Conservation (phyloP, 2,113 vertebrate species). For the Poeciliopsis occidentalis region DNA sequence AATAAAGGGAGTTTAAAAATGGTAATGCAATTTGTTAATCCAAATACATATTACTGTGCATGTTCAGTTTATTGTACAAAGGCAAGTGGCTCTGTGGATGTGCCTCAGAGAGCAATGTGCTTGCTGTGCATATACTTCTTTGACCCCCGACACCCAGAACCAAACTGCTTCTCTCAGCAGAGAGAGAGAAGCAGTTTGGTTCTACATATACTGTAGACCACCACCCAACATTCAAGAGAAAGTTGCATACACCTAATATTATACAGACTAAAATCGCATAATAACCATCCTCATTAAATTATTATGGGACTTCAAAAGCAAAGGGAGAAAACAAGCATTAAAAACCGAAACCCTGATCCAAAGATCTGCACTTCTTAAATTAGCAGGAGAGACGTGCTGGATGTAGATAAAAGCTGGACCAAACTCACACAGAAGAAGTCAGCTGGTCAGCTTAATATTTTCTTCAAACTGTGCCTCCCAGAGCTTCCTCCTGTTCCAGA, state of each 20-base stretch:
- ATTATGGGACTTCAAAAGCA: conserved; percentile 46
- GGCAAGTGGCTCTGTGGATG: conserved; percentile 15
- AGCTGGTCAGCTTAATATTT: conserved; percentile 29
- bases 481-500: conserved; percentile 47
- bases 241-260: conserved; percentile 2
- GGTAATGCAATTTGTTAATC: conserved; percentile 6
- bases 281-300: conserved; percentile 38
- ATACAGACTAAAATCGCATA: conserved; percentile 15
- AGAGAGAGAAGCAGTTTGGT: no score
- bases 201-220: not conserved
- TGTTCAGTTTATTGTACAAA: conserved; percentile 28
- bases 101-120: conserved; percentile 44
- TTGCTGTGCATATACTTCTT: conserved; percentile 26
- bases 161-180: conserved; percentile 21
- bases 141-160: conserved; percentile 16
- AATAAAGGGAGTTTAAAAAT: conserved; percentile 72
- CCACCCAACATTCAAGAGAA: conserved; percentile 21
- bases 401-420: conserved; percentile 49
- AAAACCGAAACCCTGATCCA: conserved; percentile 23
- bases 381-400: conserved; percentile 18
- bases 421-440: conserved; percentile 29
- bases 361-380: conserved; percentile 25
- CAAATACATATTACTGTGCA: conserved; percentile 21
- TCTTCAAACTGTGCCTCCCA: conserved; percentile 23
- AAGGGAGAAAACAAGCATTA: conserved; percentile 9